Conservation (phyloP, 2,888 invertebrate genomes). For the Linyphia triangularis region DNA sequence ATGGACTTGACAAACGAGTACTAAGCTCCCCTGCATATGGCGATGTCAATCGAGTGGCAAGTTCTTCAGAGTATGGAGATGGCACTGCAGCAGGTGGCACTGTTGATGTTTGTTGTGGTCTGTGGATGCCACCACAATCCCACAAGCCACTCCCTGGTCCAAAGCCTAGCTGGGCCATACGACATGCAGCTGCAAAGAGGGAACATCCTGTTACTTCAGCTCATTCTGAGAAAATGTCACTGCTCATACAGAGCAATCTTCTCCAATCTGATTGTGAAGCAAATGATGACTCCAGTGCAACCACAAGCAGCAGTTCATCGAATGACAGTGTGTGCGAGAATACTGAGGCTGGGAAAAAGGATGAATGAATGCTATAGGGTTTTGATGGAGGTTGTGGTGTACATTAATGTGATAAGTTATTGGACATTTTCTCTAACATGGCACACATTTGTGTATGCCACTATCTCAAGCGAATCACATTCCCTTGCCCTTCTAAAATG, state of each 20-base stretch:
- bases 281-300: constrained; percentile 50
- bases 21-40: neutral
- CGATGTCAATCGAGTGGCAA: neutral
- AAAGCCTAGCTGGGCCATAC: constrained; percentile 65
- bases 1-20: neutral
- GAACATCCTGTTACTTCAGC: constrained; percentile 62
- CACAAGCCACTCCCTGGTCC: constrained; percentile 67
- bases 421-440: no score
- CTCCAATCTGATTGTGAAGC: constrained; percentile 34
- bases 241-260: constrained; percentile 49
- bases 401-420: no score
- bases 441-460: no score
- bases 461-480: no score
- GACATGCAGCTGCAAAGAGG: constrained; percentile 56
- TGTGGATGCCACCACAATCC: constrained; percentile 47
- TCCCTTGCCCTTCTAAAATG: no score
- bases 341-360: neutral
- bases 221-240: constrained; percentile 37
- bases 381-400: no score
- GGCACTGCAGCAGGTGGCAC: constrained; percentile 22
- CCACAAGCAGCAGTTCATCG: constrained; percentile 40
- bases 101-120: no score
- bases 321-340: constrained; percentile 47
- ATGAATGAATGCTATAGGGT: neutral
- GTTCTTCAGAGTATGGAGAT: no score